phyloP scores from a whole-genome alignment of 2,113 vertebrate species.

The Brachionichthys hirsutus region DNA sequence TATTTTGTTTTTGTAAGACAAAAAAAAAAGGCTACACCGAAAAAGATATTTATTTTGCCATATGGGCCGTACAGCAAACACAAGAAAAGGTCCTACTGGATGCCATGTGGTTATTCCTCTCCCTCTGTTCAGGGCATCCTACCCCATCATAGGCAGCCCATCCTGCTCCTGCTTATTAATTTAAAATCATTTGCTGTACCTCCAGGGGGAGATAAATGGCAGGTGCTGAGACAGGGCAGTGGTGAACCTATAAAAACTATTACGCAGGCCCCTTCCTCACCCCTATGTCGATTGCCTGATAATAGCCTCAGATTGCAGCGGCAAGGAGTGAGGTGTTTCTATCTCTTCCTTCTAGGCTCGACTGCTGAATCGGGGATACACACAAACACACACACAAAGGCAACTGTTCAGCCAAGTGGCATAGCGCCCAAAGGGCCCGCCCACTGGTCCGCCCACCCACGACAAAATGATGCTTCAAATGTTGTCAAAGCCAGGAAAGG shows the following conservation, averaged over 20 bases:
- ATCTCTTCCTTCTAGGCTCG: slow-evolving; percentile 58
- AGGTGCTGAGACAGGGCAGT: slow-evolving; percentile 73
- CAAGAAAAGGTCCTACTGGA: slow-evolving; percentile 18
- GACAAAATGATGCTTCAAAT: slow-evolving; percentile 57
- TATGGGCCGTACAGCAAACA: slow-evolving; percentile 9
- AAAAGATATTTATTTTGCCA: background rate
- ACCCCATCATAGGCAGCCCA: slow-evolving; percentile 47
- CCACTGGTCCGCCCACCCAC: slow-evolving; percentile 35
- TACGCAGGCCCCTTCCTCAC: slow-evolving; percentile 76
- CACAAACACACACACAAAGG: slow-evolving; percentile 11
- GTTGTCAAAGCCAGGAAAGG: slow-evolving; percentile 46
- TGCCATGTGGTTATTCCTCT: slow-evolving; percentile 46
- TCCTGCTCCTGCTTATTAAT: slow-evolving; percentile 79
- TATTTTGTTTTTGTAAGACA: slow-evolving; percentile 1
- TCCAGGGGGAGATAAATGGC: slow-evolving; percentile 79
- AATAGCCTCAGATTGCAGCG: slow-evolving; percentile 69
- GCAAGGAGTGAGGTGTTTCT: slow-evolving; percentile 60
- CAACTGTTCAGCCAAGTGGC: slow-evolving; percentile 45
- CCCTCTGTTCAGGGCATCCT: slow-evolving; percentile 43
- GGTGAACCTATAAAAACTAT: slow-evolving; percentile 81
- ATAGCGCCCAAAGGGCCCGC: slow-evolving; percentile 31
- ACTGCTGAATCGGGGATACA: too few species aligned
- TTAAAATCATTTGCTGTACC: slow-evolving; percentile 78
- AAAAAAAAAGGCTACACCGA: background rate
- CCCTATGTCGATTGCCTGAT: slow-evolving; percentile 75